Evolutionary conservation across 1,140 invertebrate species (phyloP).

Genomic region (Neuroterus valhalla): DNA sequence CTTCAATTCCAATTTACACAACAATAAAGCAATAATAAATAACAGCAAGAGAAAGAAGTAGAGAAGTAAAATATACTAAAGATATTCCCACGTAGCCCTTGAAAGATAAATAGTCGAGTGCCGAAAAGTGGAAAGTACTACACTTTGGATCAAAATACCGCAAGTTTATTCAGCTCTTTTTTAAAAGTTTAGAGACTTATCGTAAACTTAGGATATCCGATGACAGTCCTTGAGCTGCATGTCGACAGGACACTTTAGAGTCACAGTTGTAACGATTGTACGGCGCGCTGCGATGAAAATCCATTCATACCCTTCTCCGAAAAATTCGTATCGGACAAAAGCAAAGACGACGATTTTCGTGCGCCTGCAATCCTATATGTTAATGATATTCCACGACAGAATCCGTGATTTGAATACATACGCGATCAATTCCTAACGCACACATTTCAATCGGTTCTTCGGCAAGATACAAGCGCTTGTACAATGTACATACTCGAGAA

Average conservation of each 20-base stretch:
- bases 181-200: background rate
- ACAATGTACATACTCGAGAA: constrained; percentile 46
- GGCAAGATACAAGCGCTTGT: constrained; percentile 39
- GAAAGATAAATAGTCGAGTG: background rate
- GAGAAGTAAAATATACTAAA: too few relatives aligned
- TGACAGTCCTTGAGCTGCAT: constrained; percentile 20
- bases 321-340: constrained; percentile 45
- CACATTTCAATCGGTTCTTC: constrained; percentile 41
- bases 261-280: constrained; percentile 44
- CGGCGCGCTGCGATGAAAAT: constrained; percentile 38
- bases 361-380: constrained; percentile 53
- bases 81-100: too few relatives aligned
- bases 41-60: too few relatives aligned
- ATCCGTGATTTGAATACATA: constrained; percentile 26
- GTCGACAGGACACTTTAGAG: background rate
- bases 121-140: background rate
- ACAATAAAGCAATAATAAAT: too few relatives aligned
- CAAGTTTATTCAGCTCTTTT: background rate
- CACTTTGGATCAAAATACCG: background rate
- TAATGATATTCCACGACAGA: constrained; percentile 53
- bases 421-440: constrained; percentile 49
- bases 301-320: constrained; percentile 37
- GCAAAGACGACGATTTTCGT: constrained; percentile 46
- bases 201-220: background rate
- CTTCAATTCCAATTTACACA: too few relatives aligned